Percentiles rank a stretch among this genome's conserved stretches.
phyloP scores from a whole-genome alignment of 2,113 vertebrate species.

The Hipposideros armiger region DNA sequence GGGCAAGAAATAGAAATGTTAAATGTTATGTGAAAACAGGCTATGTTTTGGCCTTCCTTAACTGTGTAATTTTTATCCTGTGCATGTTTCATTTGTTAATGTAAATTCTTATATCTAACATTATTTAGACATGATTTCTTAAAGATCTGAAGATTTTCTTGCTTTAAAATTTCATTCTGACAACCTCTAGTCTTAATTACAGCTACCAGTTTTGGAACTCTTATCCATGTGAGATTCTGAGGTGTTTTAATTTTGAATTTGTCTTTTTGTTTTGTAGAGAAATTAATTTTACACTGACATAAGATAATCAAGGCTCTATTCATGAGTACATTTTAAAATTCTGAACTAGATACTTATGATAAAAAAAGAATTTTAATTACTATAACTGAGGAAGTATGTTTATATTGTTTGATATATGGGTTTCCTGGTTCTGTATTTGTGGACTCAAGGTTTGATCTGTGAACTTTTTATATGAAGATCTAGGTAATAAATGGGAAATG shows the following conservation, averaged over 20 bases:
- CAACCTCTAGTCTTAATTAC: conserved; percentile 43
- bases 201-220: conserved; percentile 59
- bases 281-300: conserved; percentile 64
- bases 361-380: conserved; percentile 54
- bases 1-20: conserved; percentile 38
- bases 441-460: neutral
- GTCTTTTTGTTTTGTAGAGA: conserved; percentile 69
- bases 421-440: neutral
- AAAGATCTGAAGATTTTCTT: conserved; percentile 61
- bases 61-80: conserved; percentile 39
- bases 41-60: conserved; percentile 33
- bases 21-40: conserved; percentile 41
- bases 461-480: neutral
- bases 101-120: conserved; percentile 50
- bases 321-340: conserved; percentile 37
- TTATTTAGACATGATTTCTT: conserved; percentile 64
- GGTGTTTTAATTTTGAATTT: conserved; percentile 71
- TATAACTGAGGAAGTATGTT: neutral
- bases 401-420: neutral
- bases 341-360: conserved; percentile 51
- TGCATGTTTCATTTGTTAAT: conserved; percentile 64
- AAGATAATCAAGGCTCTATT: conserved; percentile 55
- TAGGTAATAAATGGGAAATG: neutral
- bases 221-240: conserved; percentile 59
- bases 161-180: conserved; percentile 65